phyloP scores from a whole-genome alignment of 2,113 vertebrate genomes.

The Actinemys pallida region DNA sequence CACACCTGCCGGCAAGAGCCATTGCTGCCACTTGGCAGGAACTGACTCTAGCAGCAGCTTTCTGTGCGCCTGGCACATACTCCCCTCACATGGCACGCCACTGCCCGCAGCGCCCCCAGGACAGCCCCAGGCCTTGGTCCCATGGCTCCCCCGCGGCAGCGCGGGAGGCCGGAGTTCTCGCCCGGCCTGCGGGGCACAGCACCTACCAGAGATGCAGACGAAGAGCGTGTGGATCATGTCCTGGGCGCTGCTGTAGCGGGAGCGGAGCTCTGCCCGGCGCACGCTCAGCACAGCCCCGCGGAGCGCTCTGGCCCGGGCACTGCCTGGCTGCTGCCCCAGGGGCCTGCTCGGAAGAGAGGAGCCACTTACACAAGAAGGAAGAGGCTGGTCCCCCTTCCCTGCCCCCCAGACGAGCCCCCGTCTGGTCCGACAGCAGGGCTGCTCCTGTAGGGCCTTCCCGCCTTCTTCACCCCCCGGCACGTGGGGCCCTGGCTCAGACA shows the following conservation, averaged over 20 bases:
- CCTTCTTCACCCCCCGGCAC: too few species aligned
- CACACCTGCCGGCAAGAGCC: too few species aligned
- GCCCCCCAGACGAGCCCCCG: background rate
- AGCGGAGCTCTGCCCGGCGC: slow-evolving; percentile 51
- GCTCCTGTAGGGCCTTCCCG: too few species aligned
- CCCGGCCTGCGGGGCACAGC: rapidly evolving
- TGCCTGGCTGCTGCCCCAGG: background rate
- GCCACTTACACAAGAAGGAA: background rate
- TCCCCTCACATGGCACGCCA: background rate
- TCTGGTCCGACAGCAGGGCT: too few species aligned
- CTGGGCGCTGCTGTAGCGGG: slow-evolving; percentile 72
- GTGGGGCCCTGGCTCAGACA: too few species aligned
- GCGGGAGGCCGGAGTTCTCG: rapidly evolving
- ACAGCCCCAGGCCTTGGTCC: background rate
- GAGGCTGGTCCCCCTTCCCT: background rate
- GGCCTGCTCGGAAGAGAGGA: background rate
- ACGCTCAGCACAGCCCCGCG: rapidly evolving
- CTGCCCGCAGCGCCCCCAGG: background rate
- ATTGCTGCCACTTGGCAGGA: background rate
- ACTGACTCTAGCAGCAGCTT: background rate
- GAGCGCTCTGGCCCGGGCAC: background rate
- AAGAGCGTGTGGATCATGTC: slow-evolving; percentile 83
- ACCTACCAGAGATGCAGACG: slow-evolving; percentile 81
- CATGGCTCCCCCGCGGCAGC: background rate
- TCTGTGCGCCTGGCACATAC: background rate